phyloP scores from a whole-genome alignment of 1,140 invertebrate genomes.

The Drepana arcuata region DNA sequence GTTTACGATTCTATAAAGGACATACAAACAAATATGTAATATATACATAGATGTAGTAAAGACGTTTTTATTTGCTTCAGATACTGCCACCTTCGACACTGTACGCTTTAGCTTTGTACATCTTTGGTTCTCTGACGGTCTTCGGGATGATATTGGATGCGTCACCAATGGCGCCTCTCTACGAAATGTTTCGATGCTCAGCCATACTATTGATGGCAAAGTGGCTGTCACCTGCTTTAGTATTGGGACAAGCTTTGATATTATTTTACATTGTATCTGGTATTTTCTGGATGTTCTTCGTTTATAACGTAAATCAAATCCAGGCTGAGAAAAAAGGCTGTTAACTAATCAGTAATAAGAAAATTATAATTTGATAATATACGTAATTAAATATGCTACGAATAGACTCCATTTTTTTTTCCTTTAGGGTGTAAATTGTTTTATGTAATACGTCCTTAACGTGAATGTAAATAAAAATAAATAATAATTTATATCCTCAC shows the following conservation, averaged over 20 bases:
- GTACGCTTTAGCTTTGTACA: constrained; percentile 69
- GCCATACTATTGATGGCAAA: constrained; percentile 33
- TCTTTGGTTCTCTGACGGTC: constrained; percentile 74
- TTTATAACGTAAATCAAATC: constrained; percentile 20
- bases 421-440: no score
- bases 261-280: constrained; percentile 52
- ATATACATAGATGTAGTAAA: no score
- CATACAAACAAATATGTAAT: no score
- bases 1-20: no score
- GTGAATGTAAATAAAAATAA: no score
- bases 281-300: constrained; percentile 53
- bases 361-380: no score
- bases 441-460: no score
- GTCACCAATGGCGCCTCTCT: constrained; percentile 47
- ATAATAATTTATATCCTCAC: no score
- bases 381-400: no score
- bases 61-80: constrained; percentile 69
- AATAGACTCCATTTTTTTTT: no score
- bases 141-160: constrained; percentile 79
- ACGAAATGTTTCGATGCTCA: constrained; percentile 70
- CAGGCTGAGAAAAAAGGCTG: constrained; percentile 18
- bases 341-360: no score
- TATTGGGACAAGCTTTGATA: constrained; percentile 27
- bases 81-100: constrained; percentile 65
- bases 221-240: constrained; percentile 14